Conservation (phyloP, 2,113 vertebrate genomes). For the Beaufortia kweichowensis region DNA sequence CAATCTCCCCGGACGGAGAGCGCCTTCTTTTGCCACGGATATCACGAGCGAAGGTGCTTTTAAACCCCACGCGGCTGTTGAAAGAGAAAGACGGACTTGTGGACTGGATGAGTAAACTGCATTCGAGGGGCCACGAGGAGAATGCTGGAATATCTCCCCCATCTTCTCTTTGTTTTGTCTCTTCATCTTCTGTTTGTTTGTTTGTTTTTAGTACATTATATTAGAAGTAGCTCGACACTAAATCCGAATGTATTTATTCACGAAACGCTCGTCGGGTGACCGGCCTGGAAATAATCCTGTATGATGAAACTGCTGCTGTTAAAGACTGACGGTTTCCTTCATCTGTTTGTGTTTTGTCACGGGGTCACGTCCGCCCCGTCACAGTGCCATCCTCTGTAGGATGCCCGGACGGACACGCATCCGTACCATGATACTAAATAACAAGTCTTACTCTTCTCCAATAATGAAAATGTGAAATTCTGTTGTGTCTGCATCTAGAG, state of each 20-base stretch:
- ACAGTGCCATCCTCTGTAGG: not conserved
- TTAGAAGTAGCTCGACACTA: conserved; percentile 76
- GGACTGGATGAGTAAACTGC: conserved; percentile 50
- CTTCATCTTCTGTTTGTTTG: conserved; percentile 36
- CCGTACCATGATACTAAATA: conserved; percentile 25
- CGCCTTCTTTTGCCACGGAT: conserved; percentile 53
- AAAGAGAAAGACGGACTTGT: conserved; percentile 67
- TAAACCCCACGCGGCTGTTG: conserved; percentile 54
- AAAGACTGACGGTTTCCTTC: conserved; percentile 56
- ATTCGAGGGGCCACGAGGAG: conserved; percentile 65
- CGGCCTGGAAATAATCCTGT: conserved; percentile 60
- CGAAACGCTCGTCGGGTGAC: conserved; percentile 41
- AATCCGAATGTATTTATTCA: conserved; percentile 92
- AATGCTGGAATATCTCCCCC: conserved; percentile 58
- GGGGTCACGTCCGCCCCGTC: not conserved
- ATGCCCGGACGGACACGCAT: not conserved
- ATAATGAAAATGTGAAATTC: conserved; percentile 71
- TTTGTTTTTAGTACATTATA: conserved; percentile 64
- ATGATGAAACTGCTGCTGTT: conserved; percentile 80
- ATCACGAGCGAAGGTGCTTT: conserved; percentile 57
- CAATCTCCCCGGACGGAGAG: conserved; percentile 34
- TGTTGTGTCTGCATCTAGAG: conserved; percentile 61
- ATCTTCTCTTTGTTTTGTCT: conserved; percentile 34
- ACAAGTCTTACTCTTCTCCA: conserved; percentile 65
- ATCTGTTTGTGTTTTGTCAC: not conserved